Evolutionary conservation across 1,140 invertebrate species (phyloP).

Genomic region (Sitophilus oryzae): DNA sequence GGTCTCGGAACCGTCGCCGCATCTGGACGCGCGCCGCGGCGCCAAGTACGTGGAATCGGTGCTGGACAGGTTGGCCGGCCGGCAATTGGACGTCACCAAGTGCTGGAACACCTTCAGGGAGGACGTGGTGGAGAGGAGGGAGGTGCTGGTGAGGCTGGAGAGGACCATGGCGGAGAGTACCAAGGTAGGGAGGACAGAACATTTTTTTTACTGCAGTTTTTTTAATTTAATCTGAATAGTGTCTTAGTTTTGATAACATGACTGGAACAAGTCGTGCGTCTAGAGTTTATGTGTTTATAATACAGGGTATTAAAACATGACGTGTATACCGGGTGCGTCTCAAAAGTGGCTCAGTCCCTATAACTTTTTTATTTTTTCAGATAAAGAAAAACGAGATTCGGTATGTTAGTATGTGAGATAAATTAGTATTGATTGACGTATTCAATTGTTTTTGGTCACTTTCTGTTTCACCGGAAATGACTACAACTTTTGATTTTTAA

Average conservation of each 20-base stretch:
- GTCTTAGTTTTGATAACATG: background rate
- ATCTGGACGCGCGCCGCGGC: constrained; percentile 66
- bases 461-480: no score
- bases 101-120: constrained; percentile 66
- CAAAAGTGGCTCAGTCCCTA: no score
- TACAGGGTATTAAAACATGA: no score
- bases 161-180: constrained; percentile 67
- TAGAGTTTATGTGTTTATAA: constrained; percentile 1
- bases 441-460: no score
- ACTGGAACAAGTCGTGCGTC: background rate
- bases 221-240: constrained; percentile 9
- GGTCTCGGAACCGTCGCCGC: constrained; percentile 68
- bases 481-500: no score
- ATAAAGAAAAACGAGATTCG: no score
- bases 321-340: no score
- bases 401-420: no score
- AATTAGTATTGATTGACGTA: no score
- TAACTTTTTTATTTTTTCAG: no score
- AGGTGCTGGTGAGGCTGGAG: constrained; percentile 61
- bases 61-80: constrained; percentile 61
- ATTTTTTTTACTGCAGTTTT: no score
- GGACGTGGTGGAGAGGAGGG: constrained; percentile 57
- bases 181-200: no score
- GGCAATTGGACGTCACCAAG: constrained; percentile 60
- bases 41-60: constrained; percentile 63